Evolutionary conservation across 2,113 vertebrate species (phyloP), one percentile per base, ranked within the genome.

Genomic region (Eulemur macaco): DNA sequence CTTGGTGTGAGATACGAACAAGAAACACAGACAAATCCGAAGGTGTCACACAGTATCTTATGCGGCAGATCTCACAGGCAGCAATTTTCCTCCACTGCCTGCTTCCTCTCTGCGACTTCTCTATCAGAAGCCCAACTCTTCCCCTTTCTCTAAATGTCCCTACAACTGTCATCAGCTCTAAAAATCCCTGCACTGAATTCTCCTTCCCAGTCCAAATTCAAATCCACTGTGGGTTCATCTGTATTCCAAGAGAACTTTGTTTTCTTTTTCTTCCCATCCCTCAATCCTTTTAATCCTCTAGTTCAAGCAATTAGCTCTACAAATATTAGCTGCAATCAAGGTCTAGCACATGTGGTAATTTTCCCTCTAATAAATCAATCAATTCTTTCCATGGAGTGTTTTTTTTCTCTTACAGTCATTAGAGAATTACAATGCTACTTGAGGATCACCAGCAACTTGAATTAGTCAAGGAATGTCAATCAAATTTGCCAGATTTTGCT

Each of bases 281-380:
- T 94, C 95, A 94, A 94, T 91, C 78, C 91, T 88, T 96, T 95
- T 93, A 96, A 96, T 96, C 89, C 86, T 97, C 95, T 73, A 73
- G 94, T 97, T 97, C 93, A 97, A 96, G 96, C 97, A 98, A 97
- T 98, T 97, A 97, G 94, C 96, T 97, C 93, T 96, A 97, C 97
- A 97, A 97, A 97, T 97, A 97, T 97, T 96, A 97, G 96, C 96
- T 97, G 97, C 97, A 96, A 97, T 98, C 97, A 97, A 97, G 89
- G 91, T 93, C 95, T 95, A 96, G 89, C 94, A 97, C 91, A 97
- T 84, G 95, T 89, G 89, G 93, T 94, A 98, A 98, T 98, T 97
- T 96, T 63, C 91, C 54, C 82, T 86, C 94, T 94, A 97, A 97
- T 97, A 87, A 97, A 96, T 97, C 98, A 97, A 97, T 97, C 97